phyloP scores from a whole-genome alignment of 37 sponge, comb jelly and placozoan species.

The Mnemiopsis leidyi region DNA sequence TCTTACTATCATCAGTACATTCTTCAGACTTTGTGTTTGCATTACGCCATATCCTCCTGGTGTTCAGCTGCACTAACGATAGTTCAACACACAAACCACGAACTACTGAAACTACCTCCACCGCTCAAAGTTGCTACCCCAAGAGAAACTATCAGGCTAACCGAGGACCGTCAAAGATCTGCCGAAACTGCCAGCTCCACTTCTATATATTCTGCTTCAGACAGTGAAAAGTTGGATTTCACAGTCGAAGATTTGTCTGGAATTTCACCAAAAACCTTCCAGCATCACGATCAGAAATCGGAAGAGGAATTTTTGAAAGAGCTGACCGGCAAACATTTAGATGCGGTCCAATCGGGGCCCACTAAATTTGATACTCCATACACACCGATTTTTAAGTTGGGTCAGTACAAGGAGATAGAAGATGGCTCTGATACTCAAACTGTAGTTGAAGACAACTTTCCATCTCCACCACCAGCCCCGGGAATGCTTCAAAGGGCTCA shows the following conservation, averaged over 20 bases:
- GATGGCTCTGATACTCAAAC: not conserved
- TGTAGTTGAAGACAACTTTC: not conserved
- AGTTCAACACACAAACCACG: not conserved
- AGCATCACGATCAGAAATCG: not conserved
- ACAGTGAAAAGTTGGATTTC: not conserved
- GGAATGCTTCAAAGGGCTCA: not conserved
- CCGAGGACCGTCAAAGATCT: not conserved
- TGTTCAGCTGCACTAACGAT: not conserved
- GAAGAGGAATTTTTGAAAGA: not conserved
- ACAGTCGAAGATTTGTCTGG: not conserved
- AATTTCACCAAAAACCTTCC: not conserved
- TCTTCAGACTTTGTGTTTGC: not conserved
- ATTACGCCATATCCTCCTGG: slow-evolving; percentile 34
- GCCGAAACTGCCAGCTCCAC: not conserved
- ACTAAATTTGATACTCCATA: not conserved
- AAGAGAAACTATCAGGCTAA: not conserved
- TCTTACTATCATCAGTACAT: too few relatives aligned
- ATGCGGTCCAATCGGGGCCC: not conserved
- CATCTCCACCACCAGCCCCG: not conserved
- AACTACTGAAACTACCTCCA: not conserved
- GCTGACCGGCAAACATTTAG: not conserved
- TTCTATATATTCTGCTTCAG: not conserved
- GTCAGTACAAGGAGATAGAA: not conserved
- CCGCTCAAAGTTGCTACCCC: not conserved
- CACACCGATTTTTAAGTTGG: slow-evolving; percentile 21